phyloP scores from a whole-genome alignment of 2,888 invertebrate species.

The Philonicus albiceps region DNA sequence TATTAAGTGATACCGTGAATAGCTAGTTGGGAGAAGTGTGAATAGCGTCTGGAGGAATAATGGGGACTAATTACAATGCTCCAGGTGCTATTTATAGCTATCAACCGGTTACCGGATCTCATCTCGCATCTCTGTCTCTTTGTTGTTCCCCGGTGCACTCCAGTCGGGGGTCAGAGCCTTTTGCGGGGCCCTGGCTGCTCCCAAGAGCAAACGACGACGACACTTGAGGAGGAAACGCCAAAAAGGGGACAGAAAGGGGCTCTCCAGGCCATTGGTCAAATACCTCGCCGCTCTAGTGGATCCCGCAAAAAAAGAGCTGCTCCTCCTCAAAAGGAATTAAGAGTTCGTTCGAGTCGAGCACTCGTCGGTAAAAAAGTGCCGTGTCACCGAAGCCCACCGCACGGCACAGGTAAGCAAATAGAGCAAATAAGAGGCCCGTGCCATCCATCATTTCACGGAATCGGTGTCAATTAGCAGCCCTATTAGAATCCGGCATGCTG shows the following conservation, averaged over 20 bases:
- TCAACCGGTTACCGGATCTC: constrained; percentile 18
- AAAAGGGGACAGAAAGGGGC: neutral
- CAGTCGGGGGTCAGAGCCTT: neutral
- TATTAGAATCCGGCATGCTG: neutral
- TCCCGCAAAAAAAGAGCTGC: neutral
- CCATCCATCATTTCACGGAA: constrained; percentile 1
- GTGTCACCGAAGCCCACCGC: neutral
- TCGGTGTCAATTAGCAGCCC: constrained; percentile 5
- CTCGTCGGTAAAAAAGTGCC: neutral
- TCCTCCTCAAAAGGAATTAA: neutral
- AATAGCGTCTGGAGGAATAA: neutral
- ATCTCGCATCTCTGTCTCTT: neutral
- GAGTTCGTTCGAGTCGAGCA: neutral
- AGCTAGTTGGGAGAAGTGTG: neutral
- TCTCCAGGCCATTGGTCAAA: neutral
- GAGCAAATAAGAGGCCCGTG: neutral
- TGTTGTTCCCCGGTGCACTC: neutral
- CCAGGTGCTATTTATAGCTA: neutral
- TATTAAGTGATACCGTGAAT: neutral
- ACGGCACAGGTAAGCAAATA: neutral
- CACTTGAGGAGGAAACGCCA: neutral
- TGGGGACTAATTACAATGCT: constrained; percentile 2
- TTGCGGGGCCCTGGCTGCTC: neutral
- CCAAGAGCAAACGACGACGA: neutral
- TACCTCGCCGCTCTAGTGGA: neutral